Percentiles rank a stretch among this genome's conserved stretches.
Evolutionary conservation across 1,140 invertebrate genomes (phyloP).

Genomic region (Pseudomyrmex dendroicus): DNA sequence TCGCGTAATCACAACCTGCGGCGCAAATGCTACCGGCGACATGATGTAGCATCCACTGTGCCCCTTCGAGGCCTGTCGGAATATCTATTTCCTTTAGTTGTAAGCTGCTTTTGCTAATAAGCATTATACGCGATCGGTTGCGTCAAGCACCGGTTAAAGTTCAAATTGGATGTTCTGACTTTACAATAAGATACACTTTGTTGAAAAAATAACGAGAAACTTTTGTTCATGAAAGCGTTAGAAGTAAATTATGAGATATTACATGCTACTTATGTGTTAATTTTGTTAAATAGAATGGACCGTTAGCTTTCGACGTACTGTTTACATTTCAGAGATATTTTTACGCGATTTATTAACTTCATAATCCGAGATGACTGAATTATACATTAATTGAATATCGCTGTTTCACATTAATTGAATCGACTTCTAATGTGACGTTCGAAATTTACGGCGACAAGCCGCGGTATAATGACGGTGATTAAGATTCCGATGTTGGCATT

Average conservation of each 20-base stretch:
- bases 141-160: constrained; percentile 36
- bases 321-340: neutral
- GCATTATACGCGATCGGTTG: constrained; percentile 9
- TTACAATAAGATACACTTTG: neutral
- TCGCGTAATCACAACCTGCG: constrained; percentile 55
- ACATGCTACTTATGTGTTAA: neutral
- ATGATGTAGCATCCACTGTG: constrained; percentile 11
- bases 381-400: constrained; percentile 17
- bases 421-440: neutral
- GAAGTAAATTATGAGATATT: neutral
- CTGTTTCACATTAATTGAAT: constrained; percentile 4
- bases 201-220: constrained; percentile 4
- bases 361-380: constrained; percentile 15
- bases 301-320: neutral
- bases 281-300: neutral
- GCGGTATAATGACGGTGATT: constrained; percentile 28
- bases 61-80: neutral
- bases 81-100: constrained; percentile 2
- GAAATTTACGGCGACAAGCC: constrained; percentile 26
- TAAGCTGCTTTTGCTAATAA: constrained; percentile 52
- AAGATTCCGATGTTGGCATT: constrained; percentile 32
- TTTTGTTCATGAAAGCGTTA: neutral
- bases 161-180: constrained; percentile 18
- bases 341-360: neutral
- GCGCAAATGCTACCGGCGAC: constrained; percentile 33